phyloP scores from a whole-genome alignment of 2,113 vertebrate species.

The Pygoscelis adeliae region DNA sequence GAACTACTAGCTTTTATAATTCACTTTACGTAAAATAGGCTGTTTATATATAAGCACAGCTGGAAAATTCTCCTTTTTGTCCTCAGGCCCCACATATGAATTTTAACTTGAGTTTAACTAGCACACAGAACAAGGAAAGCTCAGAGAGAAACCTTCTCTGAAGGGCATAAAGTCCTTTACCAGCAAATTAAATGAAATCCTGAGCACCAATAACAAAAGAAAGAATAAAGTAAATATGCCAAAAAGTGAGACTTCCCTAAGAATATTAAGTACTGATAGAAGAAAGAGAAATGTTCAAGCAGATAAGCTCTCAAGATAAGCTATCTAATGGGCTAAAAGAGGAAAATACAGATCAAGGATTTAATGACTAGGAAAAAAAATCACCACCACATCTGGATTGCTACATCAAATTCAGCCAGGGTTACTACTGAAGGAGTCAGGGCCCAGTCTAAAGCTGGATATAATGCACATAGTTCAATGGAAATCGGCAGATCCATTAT shows the following conservation, averaged over 20 bases:
- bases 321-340: not conserved
- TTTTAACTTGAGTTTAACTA: not conserved
- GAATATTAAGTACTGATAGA: not conserved
- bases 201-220: not conserved
- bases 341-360: not conserved
- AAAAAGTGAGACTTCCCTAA: not conserved
- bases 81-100: not conserved
- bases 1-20: not conserved
- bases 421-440: not conserved
- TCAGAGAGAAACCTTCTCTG: not conserved
- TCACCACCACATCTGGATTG: not conserved
- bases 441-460: not conserved
- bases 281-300: not conserved
- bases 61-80: not conserved
- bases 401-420: not conserved
- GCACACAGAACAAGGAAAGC: not conserved
- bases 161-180: not conserved
- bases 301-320: not conserved
- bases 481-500: not conserved
- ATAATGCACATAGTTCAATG: not conserved
- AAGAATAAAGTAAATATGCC: not conserved
- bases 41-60: not conserved
- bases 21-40: not conserved
- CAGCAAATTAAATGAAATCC: not conserved
- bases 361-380: not conserved